Evolutionary conservation across 2,888 invertebrate species (phyloP).

Genomic region (Erebia ligea): DNA sequence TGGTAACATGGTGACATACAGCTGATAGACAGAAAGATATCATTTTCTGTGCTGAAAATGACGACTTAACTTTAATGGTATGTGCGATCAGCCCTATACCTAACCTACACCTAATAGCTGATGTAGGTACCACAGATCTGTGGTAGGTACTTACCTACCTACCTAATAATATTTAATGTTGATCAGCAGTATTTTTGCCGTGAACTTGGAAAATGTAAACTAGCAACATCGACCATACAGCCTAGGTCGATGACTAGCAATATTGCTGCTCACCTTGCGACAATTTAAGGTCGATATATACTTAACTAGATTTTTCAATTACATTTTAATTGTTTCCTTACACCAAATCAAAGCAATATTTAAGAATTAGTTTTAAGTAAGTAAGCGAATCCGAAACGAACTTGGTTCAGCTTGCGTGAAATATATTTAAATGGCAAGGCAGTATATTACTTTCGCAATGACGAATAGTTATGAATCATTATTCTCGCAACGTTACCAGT

Average conservation of each 20-base stretch:
- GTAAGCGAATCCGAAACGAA: neutral
- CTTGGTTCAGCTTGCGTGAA: neutral
- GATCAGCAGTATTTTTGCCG: neutral
- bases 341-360: neutral
- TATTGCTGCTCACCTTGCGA: neutral
- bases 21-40: no score
- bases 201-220: slow-evolving; percentile 10
- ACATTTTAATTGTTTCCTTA: neutral
- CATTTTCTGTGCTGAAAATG: no score
- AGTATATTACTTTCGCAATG: neutral
- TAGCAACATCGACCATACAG: no score
- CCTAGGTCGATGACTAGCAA: no score
- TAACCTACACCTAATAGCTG: no score
- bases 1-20: no score
- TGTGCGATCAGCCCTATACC: no score
- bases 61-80: no score
- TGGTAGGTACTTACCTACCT: no score
- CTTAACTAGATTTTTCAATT: neutral
- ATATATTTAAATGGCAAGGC: neutral
- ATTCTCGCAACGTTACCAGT: neutral
- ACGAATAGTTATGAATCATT: neutral
- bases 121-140: no score
- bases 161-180: neutral
- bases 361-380: neutral
- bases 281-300: no score